phyloP scores from a whole-genome alignment of 2,113 vertebrate genomes.

The Antidorcas marsupialis region DNA sequence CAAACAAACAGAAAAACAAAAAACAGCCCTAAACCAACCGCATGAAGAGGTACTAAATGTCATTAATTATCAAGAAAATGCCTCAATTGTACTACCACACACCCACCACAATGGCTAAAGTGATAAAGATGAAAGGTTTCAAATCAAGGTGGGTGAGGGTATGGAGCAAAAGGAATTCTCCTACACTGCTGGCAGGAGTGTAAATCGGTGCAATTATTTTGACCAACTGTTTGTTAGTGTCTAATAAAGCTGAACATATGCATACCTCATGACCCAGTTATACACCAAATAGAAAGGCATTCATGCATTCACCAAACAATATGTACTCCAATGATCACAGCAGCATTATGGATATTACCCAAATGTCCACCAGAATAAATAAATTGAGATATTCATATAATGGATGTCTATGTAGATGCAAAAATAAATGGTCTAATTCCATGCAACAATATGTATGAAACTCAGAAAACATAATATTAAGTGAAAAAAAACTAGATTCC shows the following conservation, averaged over 20 bases:
- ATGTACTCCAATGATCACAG: not conserved
- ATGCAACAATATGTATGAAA: not conserved
- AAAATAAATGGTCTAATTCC: not conserved
- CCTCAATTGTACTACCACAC: not conserved
- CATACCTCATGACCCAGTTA: not conserved
- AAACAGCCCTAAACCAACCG: not conserved
- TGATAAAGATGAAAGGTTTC: not conserved
- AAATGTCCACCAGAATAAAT: not conserved
- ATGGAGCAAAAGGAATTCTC: not conserved
- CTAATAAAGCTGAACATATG: not conserved
- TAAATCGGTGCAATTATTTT: not conserved
- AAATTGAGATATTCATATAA: not conserved
- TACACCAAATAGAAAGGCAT: not conserved
- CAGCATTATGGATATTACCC: not conserved
- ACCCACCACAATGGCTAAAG: not conserved
- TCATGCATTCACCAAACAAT: not conserved
- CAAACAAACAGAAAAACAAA: not conserved
- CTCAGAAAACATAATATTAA: not conserved
- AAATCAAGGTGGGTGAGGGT: not conserved
- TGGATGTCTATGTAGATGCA: not conserved
- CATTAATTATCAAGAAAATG: not conserved
- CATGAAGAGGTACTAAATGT: not conserved
- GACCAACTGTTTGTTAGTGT: not conserved
- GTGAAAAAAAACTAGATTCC: not conserved
- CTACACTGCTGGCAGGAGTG: not conserved